phyloP scores from a whole-genome alignment of 2,797 vertebrate species.

The Xenentodon cancila region DNA sequence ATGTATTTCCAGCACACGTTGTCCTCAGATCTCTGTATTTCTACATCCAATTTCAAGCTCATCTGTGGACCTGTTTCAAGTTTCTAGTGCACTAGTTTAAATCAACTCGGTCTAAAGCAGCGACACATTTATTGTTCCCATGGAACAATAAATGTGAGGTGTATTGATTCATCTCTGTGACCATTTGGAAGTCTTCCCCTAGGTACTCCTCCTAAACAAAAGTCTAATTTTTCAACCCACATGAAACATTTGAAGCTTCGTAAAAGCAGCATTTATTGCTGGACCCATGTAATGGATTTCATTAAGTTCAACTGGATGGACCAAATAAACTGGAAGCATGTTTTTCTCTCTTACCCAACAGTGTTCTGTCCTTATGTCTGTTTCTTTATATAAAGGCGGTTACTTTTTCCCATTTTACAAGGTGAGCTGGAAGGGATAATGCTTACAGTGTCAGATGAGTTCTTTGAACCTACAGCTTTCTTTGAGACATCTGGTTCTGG shows the following conservation, averaged over 20 bases:
- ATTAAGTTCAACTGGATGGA: constrained; percentile 17
- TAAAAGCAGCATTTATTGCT: constrained; percentile 9
- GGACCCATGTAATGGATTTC: constrained; percentile 4
- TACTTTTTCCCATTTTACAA: background rate
- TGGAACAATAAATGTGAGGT: too few species aligned
- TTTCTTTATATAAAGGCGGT: background rate
- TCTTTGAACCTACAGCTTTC: too few species aligned
- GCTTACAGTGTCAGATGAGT: constrained; percentile 4
- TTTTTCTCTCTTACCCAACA: background rate
- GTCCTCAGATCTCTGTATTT: background rate
- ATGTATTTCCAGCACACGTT: constrained; percentile 16
- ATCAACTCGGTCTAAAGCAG: too few species aligned
- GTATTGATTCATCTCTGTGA: background rate
- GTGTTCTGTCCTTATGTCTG: background rate
- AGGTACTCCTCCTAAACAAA: background rate
- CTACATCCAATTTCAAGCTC: too few species aligned
- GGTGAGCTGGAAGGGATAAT: background rate
- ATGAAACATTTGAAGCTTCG: background rate
- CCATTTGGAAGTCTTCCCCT: background rate
- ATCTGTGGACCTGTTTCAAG: too few species aligned
- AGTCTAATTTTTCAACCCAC: background rate
- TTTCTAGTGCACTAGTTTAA: too few species aligned
- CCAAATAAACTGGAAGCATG: constrained; percentile 22
- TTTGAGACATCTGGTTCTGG: background rate
- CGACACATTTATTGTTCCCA: too few species aligned